These are phyloP conservation scores for Archips crataeganus DNA, from an alignment of 2,888 invertebrate genomes.

Conservation along the genomic window DNA sequence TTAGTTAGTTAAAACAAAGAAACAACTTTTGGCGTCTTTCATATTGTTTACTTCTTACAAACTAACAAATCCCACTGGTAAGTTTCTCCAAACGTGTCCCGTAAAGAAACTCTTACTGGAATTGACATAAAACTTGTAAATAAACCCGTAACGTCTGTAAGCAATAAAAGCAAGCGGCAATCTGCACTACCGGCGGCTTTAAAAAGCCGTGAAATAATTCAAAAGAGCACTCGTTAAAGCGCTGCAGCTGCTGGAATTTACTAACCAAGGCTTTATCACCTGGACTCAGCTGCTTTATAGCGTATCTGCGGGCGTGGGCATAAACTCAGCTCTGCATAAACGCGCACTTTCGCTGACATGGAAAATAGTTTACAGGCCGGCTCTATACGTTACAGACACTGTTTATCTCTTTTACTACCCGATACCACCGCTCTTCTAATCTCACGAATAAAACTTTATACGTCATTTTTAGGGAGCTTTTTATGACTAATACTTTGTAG, in stretches of 20 bases:
- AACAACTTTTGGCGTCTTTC: neutral
- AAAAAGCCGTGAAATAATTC: constrained; percentile 80
- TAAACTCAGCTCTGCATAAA: constrained; percentile 71
- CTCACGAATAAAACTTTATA: constrained; percentile 81
- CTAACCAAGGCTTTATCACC: constrained; percentile 78
- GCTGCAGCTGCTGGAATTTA: constrained; percentile 72
- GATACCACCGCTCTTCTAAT: constrained; percentile 75
- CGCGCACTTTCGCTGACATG: constrained; percentile 81
- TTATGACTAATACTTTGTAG: constrained; percentile 77
- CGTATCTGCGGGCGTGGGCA: constrained; percentile 54
- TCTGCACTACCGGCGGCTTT: constrained; percentile 65
- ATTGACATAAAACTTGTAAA: constrained; percentile 40
- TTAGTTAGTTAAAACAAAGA: neutral
- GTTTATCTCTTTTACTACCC: constrained; percentile 77
- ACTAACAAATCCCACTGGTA: constrained; percentile 24
- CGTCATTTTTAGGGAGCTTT: constrained; percentile 75
- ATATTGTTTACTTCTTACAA: constrained; percentile 14
- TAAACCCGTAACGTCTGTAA: constrained; percentile 50
- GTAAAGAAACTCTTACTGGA: constrained; percentile 39
- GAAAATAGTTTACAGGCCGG: constrained; percentile 82
- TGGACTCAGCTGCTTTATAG: constrained; percentile 67
- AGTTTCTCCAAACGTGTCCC: constrained; percentile 29
- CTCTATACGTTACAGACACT: constrained; percentile 67
- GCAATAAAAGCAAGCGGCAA: constrained; percentile 68
- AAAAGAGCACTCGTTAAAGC: constrained; percentile 78